Evolutionary conservation across 2,888 invertebrate species (phyloP).

Genomic region (Amblyjoppa proteus): DNA sequence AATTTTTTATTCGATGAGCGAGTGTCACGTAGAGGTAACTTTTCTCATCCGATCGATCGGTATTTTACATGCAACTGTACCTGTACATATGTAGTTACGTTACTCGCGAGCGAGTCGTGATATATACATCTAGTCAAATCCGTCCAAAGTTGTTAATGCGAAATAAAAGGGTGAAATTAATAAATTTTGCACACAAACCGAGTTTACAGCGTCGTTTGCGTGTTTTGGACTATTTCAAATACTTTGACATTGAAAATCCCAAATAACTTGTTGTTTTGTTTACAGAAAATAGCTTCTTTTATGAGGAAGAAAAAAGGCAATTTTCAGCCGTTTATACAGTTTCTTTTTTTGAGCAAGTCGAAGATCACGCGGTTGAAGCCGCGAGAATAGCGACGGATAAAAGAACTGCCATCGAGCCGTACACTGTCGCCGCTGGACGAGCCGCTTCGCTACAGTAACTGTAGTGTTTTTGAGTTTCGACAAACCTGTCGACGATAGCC

Average conservation of each 20-base stretch:
- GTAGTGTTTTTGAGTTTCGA: constrained; percentile 50
- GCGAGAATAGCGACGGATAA: constrained; percentile 25
- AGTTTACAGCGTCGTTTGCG: not conserved
- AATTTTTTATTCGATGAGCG: constrained; percentile 54
- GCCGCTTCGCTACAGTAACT: constrained; percentile 48
- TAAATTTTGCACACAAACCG: constrained; percentile 49
- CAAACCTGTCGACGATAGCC: constrained; percentile 70
- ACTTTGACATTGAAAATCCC: not conserved
- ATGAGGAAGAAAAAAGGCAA: not conserved
- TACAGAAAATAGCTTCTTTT: not conserved
- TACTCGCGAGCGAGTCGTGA: constrained; percentile 26
- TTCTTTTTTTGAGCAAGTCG: not conserved
- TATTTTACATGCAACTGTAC: constrained; percentile 48
- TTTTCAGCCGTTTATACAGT: not conserved
- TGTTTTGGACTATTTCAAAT: not conserved
- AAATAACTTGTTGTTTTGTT: not conserved
- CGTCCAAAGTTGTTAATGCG: constrained; percentile 34
- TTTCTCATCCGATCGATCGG: constrained; percentile 49
- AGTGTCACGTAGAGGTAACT: constrained; percentile 30
- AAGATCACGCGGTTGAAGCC: not conserved
- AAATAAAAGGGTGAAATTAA: constrained; percentile 29
- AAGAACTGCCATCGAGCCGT: constrained; percentile 1
- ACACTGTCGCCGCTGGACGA: constrained; percentile 31
- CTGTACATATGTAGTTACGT: constrained; percentile 51
- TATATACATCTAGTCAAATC: constrained; percentile 34